These are phyloP conservation scores for Rhagoletis zephyria DNA, from an alignment of 1,140 invertebrate genomes.

Conservation along the genomic window DNA sequence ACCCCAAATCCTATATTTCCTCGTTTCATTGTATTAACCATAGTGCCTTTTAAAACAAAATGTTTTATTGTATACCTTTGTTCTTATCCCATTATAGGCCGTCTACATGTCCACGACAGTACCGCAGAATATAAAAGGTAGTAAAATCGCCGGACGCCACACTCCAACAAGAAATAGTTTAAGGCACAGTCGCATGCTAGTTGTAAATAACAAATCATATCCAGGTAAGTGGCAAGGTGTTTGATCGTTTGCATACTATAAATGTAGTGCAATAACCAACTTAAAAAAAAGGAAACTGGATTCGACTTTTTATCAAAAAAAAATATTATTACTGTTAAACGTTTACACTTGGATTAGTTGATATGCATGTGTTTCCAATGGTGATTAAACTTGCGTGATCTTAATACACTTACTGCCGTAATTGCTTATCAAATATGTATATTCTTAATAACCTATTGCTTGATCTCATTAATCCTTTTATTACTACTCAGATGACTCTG, in stretches of 20 bases:
- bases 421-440: not conserved
- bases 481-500: not conserved
- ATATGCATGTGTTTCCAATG: not conserved
- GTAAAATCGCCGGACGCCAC: conserved; percentile 78
- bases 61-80: not conserved
- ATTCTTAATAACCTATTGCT: not conserved
- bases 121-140: conserved; percentile 79
- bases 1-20: too few relatives aligned
- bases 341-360: not conserved
- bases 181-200: conserved; percentile 81
- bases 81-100: conserved; percentile 64
- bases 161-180: conserved; percentile 82
- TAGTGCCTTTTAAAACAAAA: too few relatives aligned
- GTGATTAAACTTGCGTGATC: not conserved
- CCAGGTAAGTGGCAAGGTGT: conserved; percentile 73
- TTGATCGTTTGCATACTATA: not conserved
- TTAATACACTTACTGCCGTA: not conserved
- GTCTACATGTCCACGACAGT: conserved; percentile 79
- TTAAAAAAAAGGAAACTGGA: not conserved
- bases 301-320: not conserved
- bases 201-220: conserved; percentile 77
- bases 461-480: conserved; percentile 9
- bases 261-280: not conserved
- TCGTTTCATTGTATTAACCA: too few relatives aligned
- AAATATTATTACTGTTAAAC: not conserved